Base-by-base conservation (phyloP, 2,888 invertebrate species). In the Chymomyza procnemis region DNA sequence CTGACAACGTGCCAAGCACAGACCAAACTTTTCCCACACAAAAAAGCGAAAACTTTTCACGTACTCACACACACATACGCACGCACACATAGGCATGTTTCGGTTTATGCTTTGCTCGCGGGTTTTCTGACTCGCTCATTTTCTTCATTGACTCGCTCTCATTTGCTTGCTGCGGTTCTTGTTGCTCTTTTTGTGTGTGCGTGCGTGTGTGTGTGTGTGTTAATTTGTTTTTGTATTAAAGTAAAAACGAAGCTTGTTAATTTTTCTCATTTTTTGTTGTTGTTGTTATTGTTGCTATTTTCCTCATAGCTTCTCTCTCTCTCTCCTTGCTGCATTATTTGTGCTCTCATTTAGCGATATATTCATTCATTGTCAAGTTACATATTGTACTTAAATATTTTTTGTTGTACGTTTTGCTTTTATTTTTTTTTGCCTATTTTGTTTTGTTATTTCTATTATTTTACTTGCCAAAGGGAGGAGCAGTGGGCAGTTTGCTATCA, bases 341-440 rank as follows among this genome's bases (percentile, higher is more conserved):
- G 34, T 41, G 14, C 52, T 57, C 46, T 54, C 54, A 41, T 54
- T 34, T 19, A 47, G n/a, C 50, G n/a, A n/a, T 60, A 2, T 34
- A 67, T 72, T 68, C 70, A 64, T 67, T 76, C 75, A 75, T 66
- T 75, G 73, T 75, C 66, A 76, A 68, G 67, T 75, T 68, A 55
- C 66, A 61, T 41, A 41, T 41, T 41, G 34, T 41, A 41, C 34
- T 41, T 26, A 26, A 26, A 26, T n/a, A n/a, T n/a, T 48, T 58
- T 56, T 63, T 41, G 30, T 41, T 56, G 55, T 56, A 19, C 6
- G 16, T 41, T 46, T n/a, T n/a, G n/a, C n/a, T n/a, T n/a, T n/a
- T n/a, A n/a, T n/a, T n/a, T n/a, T n/a, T 60, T 60, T 30, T 30
- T 46, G 59, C 9, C 34, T 8, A 16, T 61, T 48, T 50, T 48